Evolutionary conservation across 2,797 vertebrate species (phyloP).

Genomic region (Spondyliosoma cantharus): DNA sequence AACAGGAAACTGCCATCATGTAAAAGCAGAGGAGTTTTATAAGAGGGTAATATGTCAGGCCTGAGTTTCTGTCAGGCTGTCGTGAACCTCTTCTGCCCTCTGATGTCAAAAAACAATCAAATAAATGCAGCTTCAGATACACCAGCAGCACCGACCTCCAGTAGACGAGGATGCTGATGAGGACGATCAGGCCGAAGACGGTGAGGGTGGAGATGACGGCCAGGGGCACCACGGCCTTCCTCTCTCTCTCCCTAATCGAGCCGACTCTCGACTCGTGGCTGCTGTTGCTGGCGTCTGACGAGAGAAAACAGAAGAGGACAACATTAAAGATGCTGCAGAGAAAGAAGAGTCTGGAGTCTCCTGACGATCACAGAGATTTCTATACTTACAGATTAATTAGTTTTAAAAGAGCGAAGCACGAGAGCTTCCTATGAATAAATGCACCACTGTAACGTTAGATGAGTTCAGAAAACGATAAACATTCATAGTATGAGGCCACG

Average conservation of each 20-base stretch:
- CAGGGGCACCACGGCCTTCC: constrained; percentile 91
- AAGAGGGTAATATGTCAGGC: background rate
- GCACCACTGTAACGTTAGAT: too few relatives aligned
- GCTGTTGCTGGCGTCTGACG: constrained; percentile 96
- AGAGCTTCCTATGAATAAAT: background rate
- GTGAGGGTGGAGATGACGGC: constrained; percentile 96
- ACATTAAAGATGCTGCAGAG: background rate
- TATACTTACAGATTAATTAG: too few relatives aligned
- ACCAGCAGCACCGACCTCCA: constrained; percentile 88
- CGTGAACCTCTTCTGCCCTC: background rate
- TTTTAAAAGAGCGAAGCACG: background rate
- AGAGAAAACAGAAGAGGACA: constrained; percentile 67
- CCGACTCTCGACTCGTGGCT: constrained; percentile 96
- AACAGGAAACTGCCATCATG: too few relatives aligned
- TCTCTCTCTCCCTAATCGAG: constrained; percentile 87
- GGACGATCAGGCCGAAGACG: constrained; percentile 91
- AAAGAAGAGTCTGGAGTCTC: too few relatives aligned
- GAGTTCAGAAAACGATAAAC: background rate
- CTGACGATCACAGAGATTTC: too few relatives aligned
- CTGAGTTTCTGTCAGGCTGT: too few relatives aligned
- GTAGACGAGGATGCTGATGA: constrained; percentile 95
- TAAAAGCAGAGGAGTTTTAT: too few relatives aligned
- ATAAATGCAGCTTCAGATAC: background rate
- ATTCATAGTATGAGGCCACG: background rate
- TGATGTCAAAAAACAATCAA: background rate